Evolutionary conservation across 2,113 vertebrate genomes (phyloP).

Genomic region (Prunella himalayana): DNA sequence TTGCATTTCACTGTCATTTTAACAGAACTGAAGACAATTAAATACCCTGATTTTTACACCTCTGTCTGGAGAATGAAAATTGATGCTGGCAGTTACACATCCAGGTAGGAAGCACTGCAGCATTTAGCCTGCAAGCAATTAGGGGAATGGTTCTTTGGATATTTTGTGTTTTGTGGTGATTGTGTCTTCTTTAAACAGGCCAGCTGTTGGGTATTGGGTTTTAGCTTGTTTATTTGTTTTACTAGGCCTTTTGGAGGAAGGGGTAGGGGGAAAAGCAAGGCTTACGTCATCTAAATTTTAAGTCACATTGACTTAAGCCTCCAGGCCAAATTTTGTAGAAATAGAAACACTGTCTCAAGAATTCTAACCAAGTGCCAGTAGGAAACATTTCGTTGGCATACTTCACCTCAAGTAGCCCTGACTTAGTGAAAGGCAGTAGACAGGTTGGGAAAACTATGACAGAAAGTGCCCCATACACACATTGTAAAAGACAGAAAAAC

Average conservation of each 20-base stretch:
- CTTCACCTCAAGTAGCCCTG: neutral
- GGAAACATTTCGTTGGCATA: slow-evolving; percentile 3
- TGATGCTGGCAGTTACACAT: neutral
- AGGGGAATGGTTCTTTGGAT: neutral
- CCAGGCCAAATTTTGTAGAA: neutral
- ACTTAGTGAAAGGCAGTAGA: neutral
- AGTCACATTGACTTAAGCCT: slow-evolving; percentile 4
- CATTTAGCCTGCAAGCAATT: neutral
- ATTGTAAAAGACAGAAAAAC: neutral
- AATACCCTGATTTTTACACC: neutral
- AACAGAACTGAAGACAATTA: neutral
- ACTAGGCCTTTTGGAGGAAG: neutral
- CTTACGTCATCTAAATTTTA: slow-evolving; percentile 19
- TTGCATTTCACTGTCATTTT: neutral
- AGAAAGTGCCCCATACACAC: neutral
- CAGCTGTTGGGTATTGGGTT: neutral
- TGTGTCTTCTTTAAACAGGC: neutral
- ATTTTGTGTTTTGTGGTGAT: neutral
- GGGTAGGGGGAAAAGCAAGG: neutral
- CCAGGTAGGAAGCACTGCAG: neutral
- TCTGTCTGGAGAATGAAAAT: neutral
- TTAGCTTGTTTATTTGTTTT: neutral
- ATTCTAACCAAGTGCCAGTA: slow-evolving; percentile 14
- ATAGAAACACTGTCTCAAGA: neutral
- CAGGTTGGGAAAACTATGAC: neutral